Conservation (phyloP, 2,888 invertebrate genomes). For the Synergus japonicus region DNA sequence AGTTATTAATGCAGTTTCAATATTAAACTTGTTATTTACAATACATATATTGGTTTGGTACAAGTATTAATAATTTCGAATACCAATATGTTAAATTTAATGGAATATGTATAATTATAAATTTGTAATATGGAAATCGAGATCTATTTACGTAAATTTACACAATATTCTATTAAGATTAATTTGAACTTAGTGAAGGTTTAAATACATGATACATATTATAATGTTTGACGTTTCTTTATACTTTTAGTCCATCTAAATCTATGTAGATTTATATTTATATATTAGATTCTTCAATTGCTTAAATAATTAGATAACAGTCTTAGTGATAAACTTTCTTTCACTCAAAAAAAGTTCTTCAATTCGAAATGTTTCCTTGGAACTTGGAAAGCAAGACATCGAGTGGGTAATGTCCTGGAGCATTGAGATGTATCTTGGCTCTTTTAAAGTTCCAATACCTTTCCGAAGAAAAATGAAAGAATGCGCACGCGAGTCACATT, state of each 20-base stretch:
- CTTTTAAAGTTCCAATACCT: constrained; percentile 26
- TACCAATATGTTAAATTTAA: not conserved
- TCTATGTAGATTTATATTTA: too few species aligned
- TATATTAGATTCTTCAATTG: too few species aligned
- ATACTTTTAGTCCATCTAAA: too few species aligned
- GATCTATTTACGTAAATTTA: not conserved
- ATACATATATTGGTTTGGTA: not conserved
- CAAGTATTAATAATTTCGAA: too few species aligned
- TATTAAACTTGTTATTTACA: not conserved
- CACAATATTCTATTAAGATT: too few species aligned
- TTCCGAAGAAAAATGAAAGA: constrained; percentile 10
- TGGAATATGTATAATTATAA: not conserved
- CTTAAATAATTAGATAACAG: too few species aligned
- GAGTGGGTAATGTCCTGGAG: not conserved
- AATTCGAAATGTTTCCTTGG: constrained; percentile 20
- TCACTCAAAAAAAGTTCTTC: constrained; percentile 17
- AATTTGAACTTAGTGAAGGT: too few species aligned
- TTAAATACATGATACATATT: too few species aligned
- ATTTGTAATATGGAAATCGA: too few species aligned
- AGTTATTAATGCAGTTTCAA: not conserved
- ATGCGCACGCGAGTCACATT: constrained; percentile 11
- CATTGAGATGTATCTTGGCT: constrained; percentile 33
- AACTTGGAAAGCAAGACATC: constrained; percentile 21
- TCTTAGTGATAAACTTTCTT: not conserved
- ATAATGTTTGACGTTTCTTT: too few species aligned